phyloP scores from a whole-genome alignment of 2,888 invertebrate species.

The Cyaniris semiargus region DNA sequence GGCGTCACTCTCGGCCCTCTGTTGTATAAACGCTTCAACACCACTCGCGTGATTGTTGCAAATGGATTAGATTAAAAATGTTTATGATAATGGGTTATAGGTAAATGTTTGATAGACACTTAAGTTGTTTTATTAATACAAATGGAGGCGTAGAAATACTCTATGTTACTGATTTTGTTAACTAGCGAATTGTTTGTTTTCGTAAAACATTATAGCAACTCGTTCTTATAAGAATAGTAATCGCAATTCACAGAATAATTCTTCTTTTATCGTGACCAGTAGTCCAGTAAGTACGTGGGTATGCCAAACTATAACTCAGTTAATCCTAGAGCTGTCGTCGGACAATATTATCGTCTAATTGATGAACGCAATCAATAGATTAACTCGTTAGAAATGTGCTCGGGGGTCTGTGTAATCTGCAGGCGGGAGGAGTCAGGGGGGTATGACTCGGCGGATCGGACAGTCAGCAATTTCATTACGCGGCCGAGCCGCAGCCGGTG shows the following conservation, averaged over 20 bases:
- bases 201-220: background rate
- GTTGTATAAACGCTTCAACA: constrained; percentile 42
- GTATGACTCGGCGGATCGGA: constrained; percentile 39
- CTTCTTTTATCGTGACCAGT: too few species aligned
- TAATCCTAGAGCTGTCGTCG: background rate
- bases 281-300: too few species aligned
- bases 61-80: constrained; percentile 33
- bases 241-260: too few species aligned
- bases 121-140: background rate
- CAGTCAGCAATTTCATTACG: constrained; percentile 51
- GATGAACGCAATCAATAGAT: constrained; percentile 37
- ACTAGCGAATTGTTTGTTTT: too few species aligned
- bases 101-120: constrained; percentile 24
- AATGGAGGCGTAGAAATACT: background rate
- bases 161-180: too few species aligned
- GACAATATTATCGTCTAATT: constrained; percentile 26
- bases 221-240: background rate
- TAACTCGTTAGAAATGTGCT: constrained; percentile 38
- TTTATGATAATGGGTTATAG: constrained; percentile 1
- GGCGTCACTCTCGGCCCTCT: constrained; percentile 38
- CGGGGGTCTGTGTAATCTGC: constrained; percentile 39
- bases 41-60: constrained; percentile 37
- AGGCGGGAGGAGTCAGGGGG: constrained; percentile 34
- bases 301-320: background rate
- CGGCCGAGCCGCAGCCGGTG: constrained; percentile 46